Base-by-base conservation (phyloP, 2,888 invertebrate species). In the Agrotis puta region DNA sequence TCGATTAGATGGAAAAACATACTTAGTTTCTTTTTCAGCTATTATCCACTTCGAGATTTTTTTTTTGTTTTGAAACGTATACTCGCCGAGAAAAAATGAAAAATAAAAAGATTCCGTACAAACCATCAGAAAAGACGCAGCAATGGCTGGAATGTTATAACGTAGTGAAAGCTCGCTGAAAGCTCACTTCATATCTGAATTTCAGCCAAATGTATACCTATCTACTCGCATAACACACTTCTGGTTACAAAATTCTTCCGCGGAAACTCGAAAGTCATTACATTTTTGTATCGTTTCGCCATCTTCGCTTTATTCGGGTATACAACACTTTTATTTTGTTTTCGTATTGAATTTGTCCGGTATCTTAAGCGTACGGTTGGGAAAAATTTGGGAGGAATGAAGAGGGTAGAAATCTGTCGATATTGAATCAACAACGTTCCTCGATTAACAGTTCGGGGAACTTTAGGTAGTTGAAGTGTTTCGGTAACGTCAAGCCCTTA, bases 301-400 rank as follows among this genome's bases (percentile, higher is more conserved):
- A 76, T 79, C 57, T 83, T 77, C 63, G 54, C 54, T 85, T 86
- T 79, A 83, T 82, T 85, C 73, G 69, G 73, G 81, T 84, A 67
- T 63, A 64, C 64, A 76, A 82, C 68, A 83, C 77, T 85, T 86
- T 87, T 86, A 84, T 85, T 84, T 79, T 82, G 79, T 84, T 82
- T 79, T 69, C 47, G 76, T 57, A 78, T 83, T 68, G 62, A 74
- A 78, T 77, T 73, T 53, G 50, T 70, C 66, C 53, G 43, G 53
- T 56, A 58, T 51, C 9, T 69, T 47, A 18, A 48, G 64, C 5
- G 11, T 51, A 64, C 45, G 68, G 39, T 51, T 74, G 14, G 18
- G 50, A 20, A 33, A 45, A 43, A 54, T 65, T 62, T 24, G 20
- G 11, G 7, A 58, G 43, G 3, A 43, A 20, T 22, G 24, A 65